These are phyloP conservation scores for Pseudorasbora parva DNA, from an alignment of 2,113 vertebrate species.

Conservation along the genomic window DNA sequence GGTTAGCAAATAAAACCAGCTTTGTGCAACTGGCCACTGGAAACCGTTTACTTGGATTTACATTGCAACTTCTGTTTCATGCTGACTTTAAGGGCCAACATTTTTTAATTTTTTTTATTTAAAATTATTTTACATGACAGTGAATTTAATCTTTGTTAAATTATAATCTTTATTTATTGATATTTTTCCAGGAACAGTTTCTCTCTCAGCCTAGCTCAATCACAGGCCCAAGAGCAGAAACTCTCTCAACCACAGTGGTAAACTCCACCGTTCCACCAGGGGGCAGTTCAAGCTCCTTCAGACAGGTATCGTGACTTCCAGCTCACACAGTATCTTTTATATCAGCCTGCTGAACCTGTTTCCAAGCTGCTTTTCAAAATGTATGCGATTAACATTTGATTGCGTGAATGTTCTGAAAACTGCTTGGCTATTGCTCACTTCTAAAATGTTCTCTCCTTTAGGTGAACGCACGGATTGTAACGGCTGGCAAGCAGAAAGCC, in stretches of 20 bases:
- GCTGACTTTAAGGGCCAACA: neutral
- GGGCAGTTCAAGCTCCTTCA: slow-evolving; percentile 69
- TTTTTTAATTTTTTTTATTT: neutral
- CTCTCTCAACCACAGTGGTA: slow-evolving; percentile 65
- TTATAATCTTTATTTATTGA: neutral
- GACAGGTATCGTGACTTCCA: slow-evolving; percentile 71
- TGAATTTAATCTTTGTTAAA: neutral
- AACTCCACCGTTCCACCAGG: slow-evolving; percentile 70
- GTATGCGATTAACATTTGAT: neutral
- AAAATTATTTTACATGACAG: neutral
- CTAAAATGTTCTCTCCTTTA: slow-evolving; percentile 61
- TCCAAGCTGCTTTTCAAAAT: neutral
- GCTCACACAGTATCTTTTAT: neutral
- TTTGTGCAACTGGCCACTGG: too few species aligned
- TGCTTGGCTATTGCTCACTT: neutral
- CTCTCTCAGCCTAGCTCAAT: slow-evolving; percentile 67
- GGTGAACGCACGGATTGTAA: slow-evolving; percentile 79
- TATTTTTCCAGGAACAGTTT: slow-evolving; percentile 54
- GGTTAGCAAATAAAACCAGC: too few species aligned
- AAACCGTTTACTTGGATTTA: too few species aligned
- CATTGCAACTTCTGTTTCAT: too few species aligned
- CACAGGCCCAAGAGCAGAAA: slow-evolving; percentile 69
- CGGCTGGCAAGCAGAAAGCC: slow-evolving; percentile 88
- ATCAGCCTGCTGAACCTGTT: neutral
- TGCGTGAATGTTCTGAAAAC: too few species aligned